Base-by-base conservation (phyloP, 2,113 vertebrate genomes). In the Alexandromys fortis region DNA sequence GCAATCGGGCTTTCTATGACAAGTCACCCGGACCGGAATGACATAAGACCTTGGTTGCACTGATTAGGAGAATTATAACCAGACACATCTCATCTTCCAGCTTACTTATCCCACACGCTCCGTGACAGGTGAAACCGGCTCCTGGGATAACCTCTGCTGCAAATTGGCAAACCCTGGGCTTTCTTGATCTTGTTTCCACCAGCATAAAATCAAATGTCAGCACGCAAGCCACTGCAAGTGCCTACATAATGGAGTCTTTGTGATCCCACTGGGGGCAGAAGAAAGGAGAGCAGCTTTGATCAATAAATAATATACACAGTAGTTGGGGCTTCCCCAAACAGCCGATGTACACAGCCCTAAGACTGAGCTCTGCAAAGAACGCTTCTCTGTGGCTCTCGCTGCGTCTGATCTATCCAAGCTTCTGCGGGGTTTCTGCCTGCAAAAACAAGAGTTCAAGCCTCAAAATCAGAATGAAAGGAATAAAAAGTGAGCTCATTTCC, bases 271-370 rank as follows among this genome's bases (percentile, higher is more conserved):
- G 75, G 86, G 38, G 38, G 47, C 28, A 2, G 22, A 79, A 55
- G 79, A 16, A 45, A 76, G 63, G 55, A 61, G n/a, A 75, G 26
- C 11, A 3, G 55, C 81, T 90, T 78, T 55, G 81, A 78, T 45
- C 49, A 5, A 55, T 14, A n/a, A 90, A 45, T 14, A 5, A 70
- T 1, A 3, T 0, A 6, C 38, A 1, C 0, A 9, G 45, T 1
- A 16, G 45, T 19, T 8, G 42, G 75, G 89, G 49, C 63, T 75
- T 85, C 58, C 49, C 49, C 1, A 13, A 3, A 7, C 49, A 12
- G n/a, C 83, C 88, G 7, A 26, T 6, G 10, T 45, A 35, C 81
- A 85, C 77, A 28, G 6, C 6, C 67, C 76, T 6, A 12, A 26
- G 1, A 9, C 0, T 8, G 91, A 28, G 24, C 30, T 22, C 10